Evolutionary conservation across 2,888 invertebrate genomes (phyloP), one percentile per base, ranked within the genome.

Genomic region (Dione vanillae): DNA sequence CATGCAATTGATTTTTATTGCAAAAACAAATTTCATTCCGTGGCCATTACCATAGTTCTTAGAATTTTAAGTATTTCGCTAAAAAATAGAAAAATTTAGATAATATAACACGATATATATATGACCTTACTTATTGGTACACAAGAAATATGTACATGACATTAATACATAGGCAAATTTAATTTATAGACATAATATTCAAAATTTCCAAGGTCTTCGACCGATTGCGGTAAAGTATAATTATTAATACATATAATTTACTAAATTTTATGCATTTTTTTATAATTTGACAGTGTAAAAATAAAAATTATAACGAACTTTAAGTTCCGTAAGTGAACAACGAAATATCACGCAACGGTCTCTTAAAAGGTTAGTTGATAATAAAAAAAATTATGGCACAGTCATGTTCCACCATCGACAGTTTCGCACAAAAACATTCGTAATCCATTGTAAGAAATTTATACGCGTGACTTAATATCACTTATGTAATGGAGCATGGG

Each of bases 381-480:
- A 66, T 61, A 73, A 67, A 71, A 74, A 76, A 70, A 58, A 19
- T 67, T 74, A 75, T 70, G 71, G 76, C 73, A 43, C 66, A 72
- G 73, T 77, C 76, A 77, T 76, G 75, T 76, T 76, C 70, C 58
- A 71, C 65, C 72, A 71, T 73, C 71, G 73, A 69, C 62, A 54
- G 58, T 74, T 74, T 75, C 71, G 72, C 73, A 74, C 69, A 77
- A 77, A 77, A 78, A 77, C 74, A 69, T 68, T 66, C 54, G 69
- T 73, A 74, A 75, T 74, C 77, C 74, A 76, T 78, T 78, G 77
- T 75, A 73, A 49, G 67, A 72, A 75, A 73, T 75, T 71, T 74
- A 72, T 69, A 76, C 75, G 74, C 78, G 76, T 77, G 77, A 77
- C 76, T 77, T 75, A 66, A 70, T 77, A 74, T 74, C 76, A 76